Percentiles rank a stretch among this genome's conserved stretches.
These are phyloP conservation scores for Thymallus thymallus DNA, from an alignment of 2,113 vertebrate genomes.

Conservation along the genomic window DNA sequence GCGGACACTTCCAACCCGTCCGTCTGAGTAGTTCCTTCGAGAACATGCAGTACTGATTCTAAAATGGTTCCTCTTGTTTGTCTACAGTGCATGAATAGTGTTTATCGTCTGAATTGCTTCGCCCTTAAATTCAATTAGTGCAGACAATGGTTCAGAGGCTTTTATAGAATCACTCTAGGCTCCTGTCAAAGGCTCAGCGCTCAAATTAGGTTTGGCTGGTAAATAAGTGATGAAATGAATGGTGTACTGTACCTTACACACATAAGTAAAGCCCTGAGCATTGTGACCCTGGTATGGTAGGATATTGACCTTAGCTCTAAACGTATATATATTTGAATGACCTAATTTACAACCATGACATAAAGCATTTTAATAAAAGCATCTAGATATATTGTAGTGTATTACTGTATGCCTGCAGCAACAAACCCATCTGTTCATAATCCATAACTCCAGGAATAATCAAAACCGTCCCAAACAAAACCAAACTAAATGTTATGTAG, in stretches of 20 bases:
- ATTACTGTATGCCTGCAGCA: no score
- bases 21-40: neutral
- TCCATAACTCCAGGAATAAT: no score
- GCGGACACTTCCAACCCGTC: neutral
- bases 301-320: no score
- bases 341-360: no score
- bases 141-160: neutral
- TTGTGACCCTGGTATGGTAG: no score
- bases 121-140: slow-evolving; percentile 9
- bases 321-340: neutral
- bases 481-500: no score
- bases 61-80: neutral
- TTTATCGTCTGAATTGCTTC: neutral
- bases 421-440: no score
- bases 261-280: no score
- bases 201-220: neutral
- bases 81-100: neutral
- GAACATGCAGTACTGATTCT: neutral
- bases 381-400: no score
- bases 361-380: no score
- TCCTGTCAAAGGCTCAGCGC: no score
- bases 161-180: neutral
- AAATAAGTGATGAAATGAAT: neutral
- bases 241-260: neutral
- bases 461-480: no score